Base-by-base conservation (phyloP, 2,797 vertebrate genomes). In the Sebastes taczanowskii region DNA sequence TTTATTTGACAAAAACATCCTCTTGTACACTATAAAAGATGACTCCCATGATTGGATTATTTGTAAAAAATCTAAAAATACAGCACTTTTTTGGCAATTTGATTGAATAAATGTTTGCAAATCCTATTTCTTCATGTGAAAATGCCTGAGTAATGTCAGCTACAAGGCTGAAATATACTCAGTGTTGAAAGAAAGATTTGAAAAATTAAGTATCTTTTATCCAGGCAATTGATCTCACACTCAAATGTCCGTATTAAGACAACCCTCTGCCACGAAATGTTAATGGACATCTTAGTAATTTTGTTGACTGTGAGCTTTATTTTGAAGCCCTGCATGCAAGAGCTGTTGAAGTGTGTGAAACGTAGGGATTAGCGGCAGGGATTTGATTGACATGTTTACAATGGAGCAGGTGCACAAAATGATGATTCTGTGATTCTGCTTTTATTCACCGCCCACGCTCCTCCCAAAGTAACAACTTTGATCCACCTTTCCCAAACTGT, bases 361-460 rank as follows among this genome's bases (percentile, higher is more conserved):
- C 14, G 29, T 32, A 35, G 42, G 42, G 80, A 83, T 89, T 86
- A 88, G 66, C 34, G 4, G 38, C 13, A 42, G 1, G 53, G 22
- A 27, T 81, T 75, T 74, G 49, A 74, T 25, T 79, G 82, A 81
- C 86, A 30, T 53, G 30, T 86, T 81, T 75, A 81, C 73, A 87
- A 85, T 49, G 63, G 74, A 70, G 66, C 76, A 83, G 71, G 81
- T 84, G 68, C 52, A 60, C 71, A 4, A 66, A 71, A 65, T 30
- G 42, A 71, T 64, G 71, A 83, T 66, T 68, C 34, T 69, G 52
- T 34, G 30, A 71, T 75, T 76, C 62, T 16, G 32, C 83, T 76
- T 81, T 63, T 10, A 59, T 71, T 71, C 56, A 29, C 1, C 0
- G 1, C 11, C 75, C 72, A 65, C 42, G 2, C 67, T 66, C 46